Evolutionary conservation across 2,113 vertebrate genomes (phyloP).

Genomic region (Hepsetus odoe): DNA sequence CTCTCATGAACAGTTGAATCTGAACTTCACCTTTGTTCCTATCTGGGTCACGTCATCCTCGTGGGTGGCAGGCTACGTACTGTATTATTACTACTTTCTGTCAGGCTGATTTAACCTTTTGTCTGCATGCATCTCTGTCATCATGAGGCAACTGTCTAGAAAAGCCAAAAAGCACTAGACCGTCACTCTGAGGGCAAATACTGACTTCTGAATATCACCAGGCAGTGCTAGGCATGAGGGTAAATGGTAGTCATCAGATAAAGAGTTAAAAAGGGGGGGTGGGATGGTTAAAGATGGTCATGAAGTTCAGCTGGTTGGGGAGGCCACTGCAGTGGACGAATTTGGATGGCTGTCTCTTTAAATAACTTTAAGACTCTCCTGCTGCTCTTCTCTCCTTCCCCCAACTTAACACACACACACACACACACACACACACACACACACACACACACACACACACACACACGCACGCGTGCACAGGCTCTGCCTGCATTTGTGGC

Average conservation of each 20-base stretch:
- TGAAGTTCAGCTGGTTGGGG: slow-evolving; percentile 26
- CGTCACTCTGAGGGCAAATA: slow-evolving; percentile 2
- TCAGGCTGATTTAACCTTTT: slow-evolving; percentile 16
- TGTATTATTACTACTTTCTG: slow-evolving; percentile 10
- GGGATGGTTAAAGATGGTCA: not conserved
- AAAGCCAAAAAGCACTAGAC: not conserved
- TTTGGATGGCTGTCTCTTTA: slow-evolving; percentile 88
- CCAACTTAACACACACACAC: not conserved
- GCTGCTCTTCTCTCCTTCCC: slow-evolving; percentile 40
- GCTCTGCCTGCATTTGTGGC: slow-evolving; percentile 58
- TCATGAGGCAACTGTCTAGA: not conserved
- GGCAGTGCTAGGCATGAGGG: not conserved
- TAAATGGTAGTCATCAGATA: slow-evolving; percentile 12
- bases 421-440: slow-evolving; percentile 39
- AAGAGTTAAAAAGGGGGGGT: slow-evolving; percentile 13
- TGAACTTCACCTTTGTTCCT: slow-evolving; percentile 4
- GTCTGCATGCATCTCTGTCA: slow-evolving; percentile 20
- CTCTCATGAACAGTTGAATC: not conserved
- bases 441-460: too few species aligned
- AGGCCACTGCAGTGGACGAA: slow-evolving; percentile 46
- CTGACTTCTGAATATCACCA: slow-evolving; percentile 3
- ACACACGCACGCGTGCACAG: too few species aligned
- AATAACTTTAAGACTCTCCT: slow-evolving; percentile 90
- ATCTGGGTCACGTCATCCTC: not conserved
- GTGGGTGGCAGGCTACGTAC: not conserved